phyloP scores from a whole-genome alignment of 1,140 invertebrate species.

The Paraescarpia echinospica region DNA sequence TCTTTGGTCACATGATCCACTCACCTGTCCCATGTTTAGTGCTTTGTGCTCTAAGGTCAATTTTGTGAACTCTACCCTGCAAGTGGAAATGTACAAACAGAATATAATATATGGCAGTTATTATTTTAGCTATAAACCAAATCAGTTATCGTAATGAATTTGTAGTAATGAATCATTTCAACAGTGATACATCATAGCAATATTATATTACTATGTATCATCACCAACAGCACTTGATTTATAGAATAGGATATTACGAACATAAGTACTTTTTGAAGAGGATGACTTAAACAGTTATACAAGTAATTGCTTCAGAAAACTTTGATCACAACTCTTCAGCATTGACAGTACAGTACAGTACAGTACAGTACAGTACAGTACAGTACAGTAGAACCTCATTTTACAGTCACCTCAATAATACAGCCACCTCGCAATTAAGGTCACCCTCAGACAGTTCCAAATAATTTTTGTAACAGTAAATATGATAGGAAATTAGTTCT shows the following conservation, averaged over 20 bases:
- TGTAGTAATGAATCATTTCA: constrained; percentile 17
- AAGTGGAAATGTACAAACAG: constrained; percentile 11
- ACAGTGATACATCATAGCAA: not conserved
- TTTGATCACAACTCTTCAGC: not conserved
- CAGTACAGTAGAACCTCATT: too few species aligned
- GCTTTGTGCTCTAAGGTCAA: constrained; percentile 86
- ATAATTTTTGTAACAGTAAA: too few species aligned
- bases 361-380: too few species aligned
- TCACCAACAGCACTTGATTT: too few species aligned
- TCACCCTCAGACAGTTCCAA: too few species aligned
- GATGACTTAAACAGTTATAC: not conserved
- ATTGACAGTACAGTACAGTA: too few species aligned
- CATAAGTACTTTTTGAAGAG: not conserved
- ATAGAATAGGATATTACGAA: too few species aligned
- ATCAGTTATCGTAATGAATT: not conserved
- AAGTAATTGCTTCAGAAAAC: not conserved
- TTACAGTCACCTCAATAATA: too few species aligned
- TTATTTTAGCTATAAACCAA: not conserved
- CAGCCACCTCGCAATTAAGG: too few species aligned
- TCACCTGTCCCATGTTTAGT: constrained; percentile 86
- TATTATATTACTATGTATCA: too few species aligned
- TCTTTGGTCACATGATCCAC: not conserved
- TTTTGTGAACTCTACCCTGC: constrained; percentile 94
- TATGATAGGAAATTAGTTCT: too few species aligned
- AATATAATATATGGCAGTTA: constrained; percentile 15